A percentile compares a stretch with the other conserved stretches of the same genome.
Conservation (phyloP, 2,888 invertebrate genomes). For the Drosophila tanythrix region DNA sequence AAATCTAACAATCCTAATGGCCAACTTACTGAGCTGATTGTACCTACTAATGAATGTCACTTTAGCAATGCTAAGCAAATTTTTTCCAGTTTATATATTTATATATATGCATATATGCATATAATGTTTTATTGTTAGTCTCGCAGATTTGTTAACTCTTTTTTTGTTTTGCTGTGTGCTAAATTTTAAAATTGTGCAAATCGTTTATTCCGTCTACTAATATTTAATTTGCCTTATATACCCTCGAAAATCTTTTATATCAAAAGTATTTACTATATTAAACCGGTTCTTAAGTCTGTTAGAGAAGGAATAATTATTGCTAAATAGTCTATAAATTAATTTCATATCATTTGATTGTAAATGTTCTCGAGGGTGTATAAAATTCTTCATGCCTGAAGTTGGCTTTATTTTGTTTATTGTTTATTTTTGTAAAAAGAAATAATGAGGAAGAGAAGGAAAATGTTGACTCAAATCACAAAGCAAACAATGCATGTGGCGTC, state of each 20-base stretch:
- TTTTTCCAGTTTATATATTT: conserved; percentile 5
- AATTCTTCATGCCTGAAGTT: conserved; percentile 6
- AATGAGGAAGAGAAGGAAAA: not conserved
- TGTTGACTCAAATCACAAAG: not conserved
- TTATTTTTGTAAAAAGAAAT: conserved; percentile 30
- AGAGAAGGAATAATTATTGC: not conserved
- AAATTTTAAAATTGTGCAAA: conserved; percentile 32
- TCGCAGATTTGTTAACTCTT: conserved; percentile 4
- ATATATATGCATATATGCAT: not conserved
- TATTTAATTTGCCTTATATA: conserved; percentile 11
- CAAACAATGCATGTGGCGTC: not conserved
- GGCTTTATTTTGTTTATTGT: not conserved
- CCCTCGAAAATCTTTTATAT: conserved; percentile 8
- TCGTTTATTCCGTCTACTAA: conserved; percentile 48
- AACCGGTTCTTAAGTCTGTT: not conserved
- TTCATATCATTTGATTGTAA: not conserved
- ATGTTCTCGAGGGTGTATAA: conserved; percentile 18
- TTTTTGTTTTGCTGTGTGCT: conserved; percentile 12
- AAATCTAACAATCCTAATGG: conserved; percentile 50
- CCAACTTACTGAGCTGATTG: conserved; percentile 25
- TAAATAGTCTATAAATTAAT: conserved; percentile 4
- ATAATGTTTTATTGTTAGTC: conserved; percentile 10
- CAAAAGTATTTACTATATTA: not conserved
- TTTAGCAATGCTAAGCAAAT: conserved; percentile 13
- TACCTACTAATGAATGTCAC: conserved; percentile 37